Conservation (phyloP, 2,797 vertebrate genomes). For the Synanceia verrucosa region DNA sequence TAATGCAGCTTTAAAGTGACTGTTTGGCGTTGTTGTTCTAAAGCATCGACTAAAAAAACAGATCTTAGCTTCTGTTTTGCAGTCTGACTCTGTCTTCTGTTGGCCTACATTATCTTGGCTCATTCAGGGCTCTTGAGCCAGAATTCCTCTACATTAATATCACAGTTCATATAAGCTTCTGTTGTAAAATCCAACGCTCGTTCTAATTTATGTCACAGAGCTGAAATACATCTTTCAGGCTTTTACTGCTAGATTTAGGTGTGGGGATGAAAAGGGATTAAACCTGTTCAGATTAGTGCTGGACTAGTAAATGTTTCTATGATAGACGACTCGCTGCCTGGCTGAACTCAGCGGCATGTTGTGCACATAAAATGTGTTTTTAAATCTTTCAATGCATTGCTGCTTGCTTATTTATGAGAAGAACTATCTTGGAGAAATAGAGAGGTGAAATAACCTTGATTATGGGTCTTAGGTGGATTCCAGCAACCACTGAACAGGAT, state of each 20-base stretch:
- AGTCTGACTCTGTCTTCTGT: neutral
- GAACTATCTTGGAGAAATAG: neutral
- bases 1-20: neutral
- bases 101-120: neutral
- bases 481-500: slow-evolving; percentile 16
- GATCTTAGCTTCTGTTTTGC: neutral
- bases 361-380: neutral
- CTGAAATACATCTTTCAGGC: neutral
- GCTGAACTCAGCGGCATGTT: neutral
- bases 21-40: neutral
- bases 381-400: neutral
- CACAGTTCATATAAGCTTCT: neutral
- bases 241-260: neutral
- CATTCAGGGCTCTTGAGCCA: neutral
- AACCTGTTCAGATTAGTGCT: neutral
- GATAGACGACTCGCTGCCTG: slow-evolving; percentile 24
- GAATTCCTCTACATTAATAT: neutral
- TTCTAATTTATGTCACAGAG: neutral
- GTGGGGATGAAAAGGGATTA: slow-evolving; percentile 27
- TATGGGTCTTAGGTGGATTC: slow-evolving; percentile 23
- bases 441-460: slow-evolving; percentile 14
- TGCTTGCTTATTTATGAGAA: neutral
- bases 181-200: neutral
- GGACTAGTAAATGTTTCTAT: slow-evolving; percentile 7
- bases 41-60: neutral